Conservation (phyloP, 2,797 vertebrate species). For the Delichon dasypus region DNA sequence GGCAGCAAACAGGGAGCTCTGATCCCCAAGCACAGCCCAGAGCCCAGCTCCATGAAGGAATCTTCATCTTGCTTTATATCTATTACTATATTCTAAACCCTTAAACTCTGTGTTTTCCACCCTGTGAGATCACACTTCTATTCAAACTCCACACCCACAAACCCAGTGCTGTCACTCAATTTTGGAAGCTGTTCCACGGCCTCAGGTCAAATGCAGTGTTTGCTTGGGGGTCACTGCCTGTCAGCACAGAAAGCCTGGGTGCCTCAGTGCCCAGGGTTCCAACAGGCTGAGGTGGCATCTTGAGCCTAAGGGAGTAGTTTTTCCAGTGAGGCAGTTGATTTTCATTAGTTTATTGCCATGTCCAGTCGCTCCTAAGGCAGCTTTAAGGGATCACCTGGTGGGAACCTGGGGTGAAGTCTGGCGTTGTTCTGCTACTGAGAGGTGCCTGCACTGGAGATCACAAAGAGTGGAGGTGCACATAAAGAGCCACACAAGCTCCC, state of each 20-base stretch:
- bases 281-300: not conserved
- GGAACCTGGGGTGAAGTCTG: rapidly evolving
- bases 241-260: not conserved
- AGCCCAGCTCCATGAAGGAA: not conserved
- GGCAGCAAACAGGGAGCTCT: not conserved
- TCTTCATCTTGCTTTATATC: not conserved
- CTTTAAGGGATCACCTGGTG: not conserved
- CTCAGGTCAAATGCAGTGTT: no score
- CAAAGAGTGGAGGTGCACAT: not conserved
- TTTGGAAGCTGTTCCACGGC: no score
- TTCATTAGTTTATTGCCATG: not conserved
- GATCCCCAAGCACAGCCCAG: not conserved
- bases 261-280: not conserved
- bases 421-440: not conserved
- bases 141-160: no score
- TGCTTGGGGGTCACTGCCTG: not conserved
- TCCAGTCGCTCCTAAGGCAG: not conserved
- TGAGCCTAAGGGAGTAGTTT: not conserved
- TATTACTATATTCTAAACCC: not conserved
- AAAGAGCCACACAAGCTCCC: not conserved
- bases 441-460: rapidly evolving
- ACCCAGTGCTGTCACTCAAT: no score
- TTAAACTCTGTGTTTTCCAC: not conserved
- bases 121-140: not conserved
- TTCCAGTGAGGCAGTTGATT: rapidly evolving